Evolutionary conservation across 2,888 invertebrate genomes (phyloP).

Genomic region (Schizotus pectinicornis): DNA sequence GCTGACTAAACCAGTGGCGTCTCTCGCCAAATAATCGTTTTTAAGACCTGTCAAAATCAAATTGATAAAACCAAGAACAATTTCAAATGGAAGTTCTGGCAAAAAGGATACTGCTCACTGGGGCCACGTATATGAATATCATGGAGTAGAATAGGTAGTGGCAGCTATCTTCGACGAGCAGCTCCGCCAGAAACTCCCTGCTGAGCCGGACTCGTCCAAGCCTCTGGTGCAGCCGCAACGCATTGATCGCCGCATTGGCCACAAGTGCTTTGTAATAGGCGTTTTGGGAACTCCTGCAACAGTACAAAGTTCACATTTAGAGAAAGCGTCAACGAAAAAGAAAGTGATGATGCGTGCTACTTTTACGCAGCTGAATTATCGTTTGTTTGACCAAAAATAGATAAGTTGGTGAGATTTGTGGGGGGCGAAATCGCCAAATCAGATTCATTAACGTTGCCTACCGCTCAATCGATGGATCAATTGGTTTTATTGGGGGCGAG

Average conservation of each 20-base stretch:
- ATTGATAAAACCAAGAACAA: not conserved
- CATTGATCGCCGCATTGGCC: constrained; percentile 93
- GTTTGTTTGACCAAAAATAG: not conserved
- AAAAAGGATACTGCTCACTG: constrained; percentile 87
- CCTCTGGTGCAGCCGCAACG: constrained; percentile 92
- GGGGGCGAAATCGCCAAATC: no score
- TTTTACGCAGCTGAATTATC: not conserved
- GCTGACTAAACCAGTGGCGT: no score
- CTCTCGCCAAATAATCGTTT: not conserved
- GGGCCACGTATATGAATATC: constrained; percentile 90
- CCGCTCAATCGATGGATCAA: no score
- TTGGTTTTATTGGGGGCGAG: no score
- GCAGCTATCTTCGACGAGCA: constrained; percentile 91
- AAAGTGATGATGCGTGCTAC: constrained; percentile 20
- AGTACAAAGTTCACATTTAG: constrained; percentile 28
- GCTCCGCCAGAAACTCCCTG: constrained; percentile 78
- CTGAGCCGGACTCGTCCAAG: constrained; percentile 83
- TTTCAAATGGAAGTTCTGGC: constrained; percentile 4
- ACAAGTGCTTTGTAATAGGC: constrained; percentile 91
- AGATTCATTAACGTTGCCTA: no score
- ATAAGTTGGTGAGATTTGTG: no score
- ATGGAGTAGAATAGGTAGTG: constrained; percentile 96
- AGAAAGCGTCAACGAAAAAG: constrained; percentile 23
- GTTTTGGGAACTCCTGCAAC: constrained; percentile 73
- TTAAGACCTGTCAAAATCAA: not conserved